These are phyloP conservation scores for Rhadinocentrus ornatus DNA, from an alignment of 2,797 vertebrate species.

Conservation along the genomic window DNA sequence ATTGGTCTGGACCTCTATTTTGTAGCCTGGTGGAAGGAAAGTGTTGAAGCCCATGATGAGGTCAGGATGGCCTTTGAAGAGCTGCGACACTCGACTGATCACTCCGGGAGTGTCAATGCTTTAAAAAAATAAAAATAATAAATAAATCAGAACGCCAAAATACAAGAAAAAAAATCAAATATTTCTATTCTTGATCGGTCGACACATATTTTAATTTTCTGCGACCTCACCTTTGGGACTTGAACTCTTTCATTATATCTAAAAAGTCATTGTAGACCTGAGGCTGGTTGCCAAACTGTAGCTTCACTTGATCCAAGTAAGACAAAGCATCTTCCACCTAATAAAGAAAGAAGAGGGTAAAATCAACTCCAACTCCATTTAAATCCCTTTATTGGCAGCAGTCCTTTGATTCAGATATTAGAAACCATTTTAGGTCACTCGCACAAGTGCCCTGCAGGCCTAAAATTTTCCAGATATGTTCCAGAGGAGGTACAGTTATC, in stretches of 20 bases:
- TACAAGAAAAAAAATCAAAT: background rate
- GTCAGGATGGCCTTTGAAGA: slow-evolving; percentile 99
- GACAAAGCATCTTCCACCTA: slow-evolving; percentile 98
- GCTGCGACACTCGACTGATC: slow-evolving; percentile 98
- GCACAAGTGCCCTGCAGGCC: background rate
- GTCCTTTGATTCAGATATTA: background rate
- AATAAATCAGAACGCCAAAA: slow-evolving; percentile 14
- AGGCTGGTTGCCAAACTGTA: slow-evolving; percentile 98
- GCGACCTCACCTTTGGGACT: slow-evolving; percentile 91
- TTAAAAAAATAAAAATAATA: slow-evolving; percentile 4
- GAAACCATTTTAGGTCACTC: background rate
- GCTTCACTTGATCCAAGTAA: slow-evolving; percentile 98
- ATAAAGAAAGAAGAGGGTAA: slow-evolving; percentile 7
- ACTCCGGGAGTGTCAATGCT: slow-evolving; percentile 99
- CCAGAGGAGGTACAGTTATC: background rate
- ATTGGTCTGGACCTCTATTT: slow-evolving; percentile 98
- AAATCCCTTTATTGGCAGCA: background rate
- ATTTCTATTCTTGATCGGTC: background rate
- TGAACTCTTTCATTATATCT: slow-evolving; percentile 99
- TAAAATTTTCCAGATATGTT: background rate
- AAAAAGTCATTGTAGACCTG: slow-evolving; percentile 99
- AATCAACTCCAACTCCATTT: slow-evolving; percentile 8
- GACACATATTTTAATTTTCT: background rate
- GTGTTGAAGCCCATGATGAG: slow-evolving; percentile 99
- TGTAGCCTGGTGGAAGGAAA: slow-evolving; percentile 97